phyloP scores from a whole-genome alignment of 1,140 invertebrate genomes.

The Apis cerana region DNA sequence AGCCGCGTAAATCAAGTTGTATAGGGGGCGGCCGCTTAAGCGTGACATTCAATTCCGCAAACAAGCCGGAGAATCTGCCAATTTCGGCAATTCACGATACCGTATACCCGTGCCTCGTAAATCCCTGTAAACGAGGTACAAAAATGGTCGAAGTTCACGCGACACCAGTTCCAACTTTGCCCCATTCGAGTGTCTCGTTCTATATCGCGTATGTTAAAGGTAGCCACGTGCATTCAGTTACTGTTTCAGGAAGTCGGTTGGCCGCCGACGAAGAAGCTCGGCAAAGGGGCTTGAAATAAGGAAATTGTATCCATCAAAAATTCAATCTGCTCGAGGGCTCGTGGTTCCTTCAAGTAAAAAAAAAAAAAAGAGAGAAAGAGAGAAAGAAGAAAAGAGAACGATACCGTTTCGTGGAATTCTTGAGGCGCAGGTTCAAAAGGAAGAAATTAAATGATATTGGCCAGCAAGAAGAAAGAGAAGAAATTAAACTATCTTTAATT shows the following conservation, averaged over 20 bases:
- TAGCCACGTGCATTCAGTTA: conserved; percentile 31
- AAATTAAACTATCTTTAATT: no score
- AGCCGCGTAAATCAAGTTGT: conserved; percentile 20
- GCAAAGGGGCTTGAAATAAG: not conserved
- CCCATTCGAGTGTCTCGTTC: not conserved
- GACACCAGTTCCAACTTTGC: conserved; percentile 21
- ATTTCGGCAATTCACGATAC: conserved; percentile 32
- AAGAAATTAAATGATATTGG: not conserved
- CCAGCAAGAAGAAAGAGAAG: no score
- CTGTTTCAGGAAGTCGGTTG: conserved; percentile 5
- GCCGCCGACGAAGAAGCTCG: conserved; percentile 6
- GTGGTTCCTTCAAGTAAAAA: conserved; percentile 48
- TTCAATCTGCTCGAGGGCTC: conserved; percentile 66
- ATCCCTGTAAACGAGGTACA: conserved; percentile 54
- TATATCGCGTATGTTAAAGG: conserved; percentile 31
- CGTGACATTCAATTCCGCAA: conserved; percentile 46
- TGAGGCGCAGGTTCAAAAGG: not conserved
- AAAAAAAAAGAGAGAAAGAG: conserved; percentile 40
- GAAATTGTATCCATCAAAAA: conserved; percentile 62
- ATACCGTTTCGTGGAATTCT: conserved; percentile 60
- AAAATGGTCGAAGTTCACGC: conserved; percentile 50
- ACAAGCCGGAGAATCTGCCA: conserved; percentile 42
- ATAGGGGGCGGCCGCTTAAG: conserved; percentile 4
- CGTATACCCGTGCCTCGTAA: conserved; percentile 22
- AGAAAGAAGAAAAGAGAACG: conserved; percentile 34